A percentile compares a stretch with the other conserved stretches of the same genome.
Evolutionary conservation across 53 echinoderm and acorn worm species (phyloP).

Genomic region (Crossaster papposus): DNA sequence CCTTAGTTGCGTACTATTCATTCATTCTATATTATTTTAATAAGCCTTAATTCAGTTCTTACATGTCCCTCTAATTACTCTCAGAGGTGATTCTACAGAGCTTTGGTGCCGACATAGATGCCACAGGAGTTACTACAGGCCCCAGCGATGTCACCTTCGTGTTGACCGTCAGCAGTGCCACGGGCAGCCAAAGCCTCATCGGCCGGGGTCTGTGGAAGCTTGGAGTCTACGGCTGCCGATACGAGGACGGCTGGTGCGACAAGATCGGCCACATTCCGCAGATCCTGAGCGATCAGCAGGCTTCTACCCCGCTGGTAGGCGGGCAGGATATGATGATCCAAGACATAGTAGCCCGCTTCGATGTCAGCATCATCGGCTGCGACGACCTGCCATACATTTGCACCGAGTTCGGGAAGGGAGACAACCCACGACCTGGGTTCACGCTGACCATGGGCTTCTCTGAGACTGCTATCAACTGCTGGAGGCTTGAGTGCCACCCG

Average conservation of each 20-base stretch:
- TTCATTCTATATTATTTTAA: background rate
- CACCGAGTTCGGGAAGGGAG: constrained; percentile 80
- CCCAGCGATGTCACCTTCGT: constrained; percentile 37
- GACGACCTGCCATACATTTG: constrained; percentile 72
- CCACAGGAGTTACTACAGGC: constrained; percentile 4
- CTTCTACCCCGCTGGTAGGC: constrained; percentile 46
- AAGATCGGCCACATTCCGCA: constrained; percentile 69
- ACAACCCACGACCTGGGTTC: constrained; percentile 70
- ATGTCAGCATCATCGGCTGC: constrained; percentile 71
- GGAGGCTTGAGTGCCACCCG: constrained; percentile 17
- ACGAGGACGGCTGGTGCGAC: constrained; percentile 55
- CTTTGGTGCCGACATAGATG: background rate
- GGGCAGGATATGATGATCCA: constrained; percentile 34
- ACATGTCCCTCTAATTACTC: background rate
- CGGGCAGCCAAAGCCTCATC: constrained; percentile 42
- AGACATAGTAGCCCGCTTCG: constrained; percentile 56
- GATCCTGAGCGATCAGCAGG: constrained; percentile 61
- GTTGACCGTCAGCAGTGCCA: background rate
- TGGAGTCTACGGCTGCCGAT: constrained; percentile 76
- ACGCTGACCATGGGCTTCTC: constrained; percentile 58
- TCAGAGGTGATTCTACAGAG: constrained; percentile 29
- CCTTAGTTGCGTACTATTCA: too few species aligned
- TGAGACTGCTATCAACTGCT: constrained; percentile 53
- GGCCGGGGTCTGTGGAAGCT: constrained; percentile 82
- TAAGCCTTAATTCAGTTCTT: background rate